A percentile compares a stretch with the other conserved stretches of the same genome.
These are phyloP conservation scores for Leptinotarsa rubiginosa DNA, from an alignment of 2,888 invertebrate species.

Conservation along the genomic window DNA sequence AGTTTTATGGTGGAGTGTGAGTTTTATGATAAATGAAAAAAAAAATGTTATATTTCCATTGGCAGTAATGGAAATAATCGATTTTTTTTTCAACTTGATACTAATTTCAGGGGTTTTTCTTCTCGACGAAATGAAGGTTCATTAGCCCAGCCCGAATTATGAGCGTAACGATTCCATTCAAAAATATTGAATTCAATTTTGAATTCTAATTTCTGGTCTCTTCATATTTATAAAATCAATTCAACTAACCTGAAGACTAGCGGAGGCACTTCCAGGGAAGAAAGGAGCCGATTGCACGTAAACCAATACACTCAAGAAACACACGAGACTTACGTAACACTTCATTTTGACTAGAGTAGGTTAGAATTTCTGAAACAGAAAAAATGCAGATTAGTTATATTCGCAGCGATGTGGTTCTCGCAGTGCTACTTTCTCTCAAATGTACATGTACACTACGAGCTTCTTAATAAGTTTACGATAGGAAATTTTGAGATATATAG, in stretches of 20 bases:
- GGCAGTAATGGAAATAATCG: too few species aligned
- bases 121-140: too few species aligned
- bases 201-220: neutral
- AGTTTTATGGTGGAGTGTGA: too few species aligned
- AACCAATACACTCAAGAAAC: conserved; percentile 64
- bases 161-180: too few species aligned
- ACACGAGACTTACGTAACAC: conserved; percentile 65
- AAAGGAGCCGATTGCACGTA: conserved; percentile 63
- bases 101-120: too few species aligned
- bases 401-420: conserved; percentile 21
- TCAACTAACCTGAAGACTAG: conserved; percentile 61
- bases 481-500: conserved; percentile 19
- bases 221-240: neutral
- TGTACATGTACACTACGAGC: conserved; percentile 9
- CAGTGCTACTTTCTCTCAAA: conserved; percentile 31
- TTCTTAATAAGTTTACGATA: conserved; percentile 22
- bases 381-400: conserved; percentile 39
- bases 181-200: neutral
- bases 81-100: too few species aligned
- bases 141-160: too few species aligned
- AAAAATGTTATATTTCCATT: too few species aligned
- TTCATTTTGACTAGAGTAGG: conserved; percentile 67
- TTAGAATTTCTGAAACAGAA: conserved; percentile 64
- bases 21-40: too few species aligned
- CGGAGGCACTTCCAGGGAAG: conserved; percentile 51